Conservation (phyloP, 2,113 vertebrate species). For the Uria lomvia region DNA sequence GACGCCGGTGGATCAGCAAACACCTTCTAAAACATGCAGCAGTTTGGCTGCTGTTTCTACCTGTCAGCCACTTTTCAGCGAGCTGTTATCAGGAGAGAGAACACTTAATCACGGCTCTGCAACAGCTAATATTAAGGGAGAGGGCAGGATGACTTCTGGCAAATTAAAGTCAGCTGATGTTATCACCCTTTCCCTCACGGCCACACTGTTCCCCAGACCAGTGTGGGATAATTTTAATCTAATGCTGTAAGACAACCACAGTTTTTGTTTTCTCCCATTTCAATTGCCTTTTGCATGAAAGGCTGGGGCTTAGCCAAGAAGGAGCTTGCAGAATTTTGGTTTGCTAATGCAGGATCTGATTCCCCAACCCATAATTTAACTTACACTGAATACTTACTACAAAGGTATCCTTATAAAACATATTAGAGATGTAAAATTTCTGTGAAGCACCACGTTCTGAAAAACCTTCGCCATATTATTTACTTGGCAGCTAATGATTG, state of each 20-base stretch:
- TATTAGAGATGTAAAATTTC: not conserved
- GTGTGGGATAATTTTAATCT: not conserved
- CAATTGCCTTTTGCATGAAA: not conserved
- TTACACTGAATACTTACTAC: not conserved
- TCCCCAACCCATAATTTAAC: not conserved
- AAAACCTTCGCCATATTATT: not conserved
- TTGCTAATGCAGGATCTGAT: not conserved
- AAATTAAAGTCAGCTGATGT: not conserved
- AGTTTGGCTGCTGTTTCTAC: constrained; percentile 9
- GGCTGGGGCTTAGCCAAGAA: not conserved
- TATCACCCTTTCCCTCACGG: not conserved
- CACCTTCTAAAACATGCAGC: constrained; percentile 3
- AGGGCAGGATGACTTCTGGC: not conserved
- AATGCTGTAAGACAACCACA: not conserved
- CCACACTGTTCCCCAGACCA: not conserved
- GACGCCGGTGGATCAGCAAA: not conserved
- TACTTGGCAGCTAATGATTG: not conserved
- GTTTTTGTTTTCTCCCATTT: not conserved
- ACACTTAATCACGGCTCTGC: constrained; percentile 18
- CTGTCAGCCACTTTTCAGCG: not conserved
- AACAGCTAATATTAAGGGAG: constrained; percentile 1
- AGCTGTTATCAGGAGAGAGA: not conserved
- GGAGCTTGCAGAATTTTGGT: not conserved
- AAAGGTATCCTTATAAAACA: not conserved
- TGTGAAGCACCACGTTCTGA: not conserved